A percentile compares a stretch with the other conserved stretches of the same genome.
Evolutionary conservation across 2,113 vertebrate species (phyloP).

Genomic region (Hucho hucho): DNA sequence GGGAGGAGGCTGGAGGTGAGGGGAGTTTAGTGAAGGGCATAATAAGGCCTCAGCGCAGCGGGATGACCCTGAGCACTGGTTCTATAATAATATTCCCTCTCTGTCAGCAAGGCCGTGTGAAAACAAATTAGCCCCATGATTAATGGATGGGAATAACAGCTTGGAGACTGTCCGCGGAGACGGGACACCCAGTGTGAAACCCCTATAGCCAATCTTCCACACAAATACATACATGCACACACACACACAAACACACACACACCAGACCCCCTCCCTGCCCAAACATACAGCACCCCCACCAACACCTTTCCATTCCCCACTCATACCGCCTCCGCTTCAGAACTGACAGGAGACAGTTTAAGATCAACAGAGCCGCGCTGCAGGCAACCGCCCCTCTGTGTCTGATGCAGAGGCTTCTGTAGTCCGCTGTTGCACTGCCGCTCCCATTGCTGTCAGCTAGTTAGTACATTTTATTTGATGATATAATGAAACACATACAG

Average conservation of each 20-base stretch:
- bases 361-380: background rate
- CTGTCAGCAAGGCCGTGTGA: constrained; percentile 69
- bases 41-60: background rate
- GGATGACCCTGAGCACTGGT: constrained; percentile 29
- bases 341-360: background rate
- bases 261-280: background rate
- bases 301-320: background rate
- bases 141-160: constrained; percentile 86
- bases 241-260: constrained; percentile 1
- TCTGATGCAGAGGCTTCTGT: background rate
- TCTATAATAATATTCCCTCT: constrained; percentile 61
- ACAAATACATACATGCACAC: constrained; percentile 23
- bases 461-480: background rate
- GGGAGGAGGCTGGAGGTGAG: background rate
- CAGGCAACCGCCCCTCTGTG: background rate
- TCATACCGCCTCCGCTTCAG: background rate
- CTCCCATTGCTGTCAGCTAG: background rate
- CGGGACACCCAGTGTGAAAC: constrained; percentile 69
- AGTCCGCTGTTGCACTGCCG: background rate
- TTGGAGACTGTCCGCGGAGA: constrained; percentile 78
- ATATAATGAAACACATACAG: background rate
- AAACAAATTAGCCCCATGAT: constrained; percentile 84
- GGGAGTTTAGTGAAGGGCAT: background rate
- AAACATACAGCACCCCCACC: background rate
- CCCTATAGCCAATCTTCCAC: constrained; percentile 36